Conservation (phyloP, 2,797 vertebrate species). For the Onychomys torridus region DNA sequence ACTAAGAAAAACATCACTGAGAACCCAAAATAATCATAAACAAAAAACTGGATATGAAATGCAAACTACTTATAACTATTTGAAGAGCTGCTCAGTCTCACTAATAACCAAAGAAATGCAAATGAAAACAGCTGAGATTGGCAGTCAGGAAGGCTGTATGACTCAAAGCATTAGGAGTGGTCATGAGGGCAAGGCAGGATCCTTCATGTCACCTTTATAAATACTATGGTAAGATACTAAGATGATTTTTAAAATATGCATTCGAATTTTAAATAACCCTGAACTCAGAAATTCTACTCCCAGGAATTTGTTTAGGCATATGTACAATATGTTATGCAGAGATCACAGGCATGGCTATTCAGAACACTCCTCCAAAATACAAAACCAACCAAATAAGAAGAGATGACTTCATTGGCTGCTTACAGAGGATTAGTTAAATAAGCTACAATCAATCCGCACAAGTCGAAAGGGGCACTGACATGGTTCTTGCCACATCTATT, state of each 20-base stretch:
- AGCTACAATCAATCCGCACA: not conserved
- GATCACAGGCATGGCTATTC: not conserved
- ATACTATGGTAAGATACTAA: not conserved
- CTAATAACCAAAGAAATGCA: constrained; percentile 40
- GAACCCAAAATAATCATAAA: not conserved
- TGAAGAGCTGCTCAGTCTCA: constrained; percentile 12
- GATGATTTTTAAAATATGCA: not conserved
- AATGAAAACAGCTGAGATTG: not conserved
- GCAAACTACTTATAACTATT: not conserved
- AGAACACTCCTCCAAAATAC: not conserved
- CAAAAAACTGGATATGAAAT: constrained; percentile 51
- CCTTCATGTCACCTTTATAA: not conserved
- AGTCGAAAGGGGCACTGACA: not conserved
- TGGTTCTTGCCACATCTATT: not conserved
- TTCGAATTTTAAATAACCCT: not conserved
- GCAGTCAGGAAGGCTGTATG: not conserved
- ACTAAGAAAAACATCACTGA: constrained; percentile 46
- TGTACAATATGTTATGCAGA: not conserved
- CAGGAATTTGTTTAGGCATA: not conserved
- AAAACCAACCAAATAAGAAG: not conserved
- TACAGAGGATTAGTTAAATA: not conserved
- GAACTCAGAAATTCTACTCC: constrained; percentile 10
- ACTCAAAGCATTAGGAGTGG: not conserved
- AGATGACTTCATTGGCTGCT: not conserved
- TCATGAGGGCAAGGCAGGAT: not conserved